Evolutionary conservation across 2,888 invertebrate species (phyloP).

Genomic region (Epirrhoe alternata): DNA sequence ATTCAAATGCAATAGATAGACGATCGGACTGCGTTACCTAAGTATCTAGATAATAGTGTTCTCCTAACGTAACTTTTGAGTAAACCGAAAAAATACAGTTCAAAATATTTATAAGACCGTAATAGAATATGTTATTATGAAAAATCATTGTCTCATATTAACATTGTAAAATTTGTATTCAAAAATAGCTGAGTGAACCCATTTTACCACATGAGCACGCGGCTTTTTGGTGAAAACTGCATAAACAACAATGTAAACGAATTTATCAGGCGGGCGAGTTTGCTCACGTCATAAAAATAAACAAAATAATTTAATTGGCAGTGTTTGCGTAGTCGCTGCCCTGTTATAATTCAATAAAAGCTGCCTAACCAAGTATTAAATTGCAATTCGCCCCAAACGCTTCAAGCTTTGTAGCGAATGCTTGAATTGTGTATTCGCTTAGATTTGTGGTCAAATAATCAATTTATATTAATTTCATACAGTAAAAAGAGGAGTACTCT

Average conservation of each 20-base stretch:
- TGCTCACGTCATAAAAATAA: constrained; percentile 24
- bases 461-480: no score
- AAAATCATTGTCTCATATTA: not conserved
- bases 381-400: constrained; percentile 48
- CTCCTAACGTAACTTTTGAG: no score
- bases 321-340: constrained; percentile 18
- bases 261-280: constrained; percentile 5
- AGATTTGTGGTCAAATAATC: no score
- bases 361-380: constrained; percentile 31
- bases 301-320: constrained; percentile 20
- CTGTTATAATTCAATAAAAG: constrained; percentile 21
- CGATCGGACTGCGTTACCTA: no score
- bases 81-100: no score
- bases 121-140: no score
- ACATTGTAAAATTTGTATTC: not conserved
- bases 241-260: constrained; percentile 9
- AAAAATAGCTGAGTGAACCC: not conserved
- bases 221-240: constrained; percentile 3
- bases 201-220: constrained; percentile 3
- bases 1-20: no score
- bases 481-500: no score
- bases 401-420: not conserved
- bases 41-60: no score
- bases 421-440: not conserved
- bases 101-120: no score